Conservation (phyloP, 92 coral and sea anemone species). For the Nematostella vectensis region DNA sequence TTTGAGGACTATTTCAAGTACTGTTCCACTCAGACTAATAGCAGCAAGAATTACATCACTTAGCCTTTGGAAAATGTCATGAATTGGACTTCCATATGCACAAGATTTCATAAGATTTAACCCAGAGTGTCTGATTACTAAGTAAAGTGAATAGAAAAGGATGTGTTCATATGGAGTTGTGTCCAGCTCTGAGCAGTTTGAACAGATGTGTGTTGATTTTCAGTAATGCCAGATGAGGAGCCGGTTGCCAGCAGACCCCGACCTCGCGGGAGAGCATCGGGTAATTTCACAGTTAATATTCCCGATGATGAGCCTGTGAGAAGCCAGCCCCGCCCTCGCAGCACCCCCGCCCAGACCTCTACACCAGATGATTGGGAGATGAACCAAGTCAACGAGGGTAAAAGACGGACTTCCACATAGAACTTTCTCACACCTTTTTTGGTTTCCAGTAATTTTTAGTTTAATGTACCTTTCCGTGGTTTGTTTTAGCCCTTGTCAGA, state of each 20-base stretch:
- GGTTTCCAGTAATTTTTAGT: neutral
- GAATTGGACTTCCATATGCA: too few relatives aligned
- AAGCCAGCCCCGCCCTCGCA: conserved; percentile 13
- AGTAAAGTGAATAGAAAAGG: too few relatives aligned
- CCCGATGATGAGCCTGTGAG: conserved; percentile 18
- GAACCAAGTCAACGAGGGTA: neutral
- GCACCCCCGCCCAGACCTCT: conserved; percentile 13
- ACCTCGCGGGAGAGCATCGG: conserved; percentile 22
- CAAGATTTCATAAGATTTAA: too few relatives aligned
- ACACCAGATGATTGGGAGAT: conserved; percentile 13
- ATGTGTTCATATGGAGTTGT: too few relatives aligned
- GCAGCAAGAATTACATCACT: too few relatives aligned
- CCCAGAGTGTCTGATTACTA: too few relatives aligned
- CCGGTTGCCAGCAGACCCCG: conserved; percentile 11
- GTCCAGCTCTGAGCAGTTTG: too few relatives aligned
- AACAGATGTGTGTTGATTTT: neutral
- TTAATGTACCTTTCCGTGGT: neutral
- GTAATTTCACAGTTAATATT: neutral
- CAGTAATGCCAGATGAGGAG: conserved; percentile 30
- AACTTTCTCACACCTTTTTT: neutral
- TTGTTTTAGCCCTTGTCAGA: conserved; percentile 5
- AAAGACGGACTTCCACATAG: too few relatives aligned
- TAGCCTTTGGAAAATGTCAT: too few relatives aligned
- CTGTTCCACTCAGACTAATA: too few relatives aligned
- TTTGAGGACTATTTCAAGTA: too few relatives aligned